Percentiles rank a stretch among this genome's conserved stretches.
phyloP scores from a whole-genome alignment of 2,888 invertebrate species.

The Malthinus seriepunctatus region DNA sequence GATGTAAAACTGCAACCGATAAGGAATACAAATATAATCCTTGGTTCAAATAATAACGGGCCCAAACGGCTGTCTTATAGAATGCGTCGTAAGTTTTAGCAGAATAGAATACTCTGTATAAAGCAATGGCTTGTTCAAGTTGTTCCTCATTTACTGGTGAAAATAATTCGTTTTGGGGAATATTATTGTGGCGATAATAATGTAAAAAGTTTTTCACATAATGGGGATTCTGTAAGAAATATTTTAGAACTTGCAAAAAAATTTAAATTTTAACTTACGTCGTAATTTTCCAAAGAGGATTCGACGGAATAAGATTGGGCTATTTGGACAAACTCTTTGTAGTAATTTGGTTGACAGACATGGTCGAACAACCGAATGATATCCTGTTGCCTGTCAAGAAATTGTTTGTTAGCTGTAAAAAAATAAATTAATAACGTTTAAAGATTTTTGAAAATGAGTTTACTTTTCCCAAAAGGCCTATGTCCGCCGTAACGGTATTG shows the following conservation, averaged over 20 bases:
- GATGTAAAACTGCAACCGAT: conserved; percentile 65
- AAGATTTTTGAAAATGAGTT: neutral
- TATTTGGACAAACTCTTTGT: conserved; percentile 59
- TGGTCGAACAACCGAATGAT: conserved; percentile 58
- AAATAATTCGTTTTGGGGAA: conserved; percentile 64
- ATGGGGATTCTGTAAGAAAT: conserved; percentile 57
- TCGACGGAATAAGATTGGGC: conserved; percentile 59
- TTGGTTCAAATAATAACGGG: conserved; percentile 70
- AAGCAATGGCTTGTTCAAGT: conserved; percentile 62
- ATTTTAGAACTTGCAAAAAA: neutral
- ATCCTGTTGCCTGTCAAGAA: neutral
- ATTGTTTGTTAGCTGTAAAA: neutral
- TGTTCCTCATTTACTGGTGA: conserved; percentile 64
- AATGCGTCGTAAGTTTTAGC: conserved; percentile 74
- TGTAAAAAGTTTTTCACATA: conserved; percentile 61
- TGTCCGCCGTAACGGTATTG: neutral
- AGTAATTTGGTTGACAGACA: conserved; percentile 64
- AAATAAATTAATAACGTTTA: no score
- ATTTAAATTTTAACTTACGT: neutral
- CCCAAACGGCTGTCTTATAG: conserved; percentile 68
- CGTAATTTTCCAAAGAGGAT: neutral
- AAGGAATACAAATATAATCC: conserved; percentile 69
- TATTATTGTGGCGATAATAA: conserved; percentile 59
- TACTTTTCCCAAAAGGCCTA: neutral
- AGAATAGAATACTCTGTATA: conserved; percentile 69